Conservation (phyloP, 2,888 invertebrate genomes). For the Pyrrhosoma nymphula region DNA sequence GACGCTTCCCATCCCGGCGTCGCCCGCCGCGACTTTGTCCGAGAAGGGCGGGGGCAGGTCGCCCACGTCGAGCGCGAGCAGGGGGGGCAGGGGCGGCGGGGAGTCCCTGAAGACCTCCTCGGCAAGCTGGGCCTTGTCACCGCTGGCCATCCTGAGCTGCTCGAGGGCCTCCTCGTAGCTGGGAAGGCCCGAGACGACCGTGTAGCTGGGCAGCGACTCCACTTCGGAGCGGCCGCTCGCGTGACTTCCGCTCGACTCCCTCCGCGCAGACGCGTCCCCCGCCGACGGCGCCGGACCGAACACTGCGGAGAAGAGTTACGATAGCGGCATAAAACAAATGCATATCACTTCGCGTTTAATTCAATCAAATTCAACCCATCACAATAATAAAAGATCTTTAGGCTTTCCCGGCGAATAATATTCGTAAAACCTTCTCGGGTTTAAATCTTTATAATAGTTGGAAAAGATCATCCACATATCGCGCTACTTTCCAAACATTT, state of each 20-base stretch:
- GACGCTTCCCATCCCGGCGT: background rate
- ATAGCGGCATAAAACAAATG: too few species aligned
- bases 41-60: constrained; percentile 24
- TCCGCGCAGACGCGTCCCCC: background rate
- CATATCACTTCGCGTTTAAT: too few species aligned
- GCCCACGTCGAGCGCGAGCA: background rate
- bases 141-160: constrained; percentile 79
- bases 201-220: constrained; percentile 83
- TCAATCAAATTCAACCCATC: too few species aligned
- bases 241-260: constrained; percentile 1
- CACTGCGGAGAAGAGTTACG: background rate
- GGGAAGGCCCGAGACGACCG: constrained; percentile 83
- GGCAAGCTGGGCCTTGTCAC: constrained; percentile 42
- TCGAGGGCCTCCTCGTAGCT: constrained; percentile 83
- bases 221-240: constrained; percentile 75
- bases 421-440: too few species aligned
- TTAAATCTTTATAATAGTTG: too few species aligned
- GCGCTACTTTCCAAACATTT: too few species aligned
- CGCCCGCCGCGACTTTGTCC: background rate
- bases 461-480: too few species aligned
- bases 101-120: constrained; percentile 37
- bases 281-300: constrained; percentile 23
- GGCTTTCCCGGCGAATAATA: too few species aligned
- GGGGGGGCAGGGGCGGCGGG: background rate
- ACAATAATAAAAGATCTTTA: too few species aligned